Evolutionary conservation across 2,113 vertebrate genomes (phyloP), one percentile per base, ranked within the genome.

Genomic region (Pipa parva): DNA sequence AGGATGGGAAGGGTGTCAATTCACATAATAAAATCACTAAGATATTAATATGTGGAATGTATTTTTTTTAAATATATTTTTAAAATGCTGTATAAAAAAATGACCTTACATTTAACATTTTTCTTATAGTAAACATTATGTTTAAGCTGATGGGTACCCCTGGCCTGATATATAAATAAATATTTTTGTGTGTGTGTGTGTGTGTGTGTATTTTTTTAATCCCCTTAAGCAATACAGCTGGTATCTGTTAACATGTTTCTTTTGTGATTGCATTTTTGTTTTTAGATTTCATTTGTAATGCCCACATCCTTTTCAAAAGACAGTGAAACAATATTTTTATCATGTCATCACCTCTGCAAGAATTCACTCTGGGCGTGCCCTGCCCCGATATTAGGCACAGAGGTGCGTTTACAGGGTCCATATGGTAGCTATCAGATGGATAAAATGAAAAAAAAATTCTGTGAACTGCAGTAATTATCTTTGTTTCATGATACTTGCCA

Each of bases 401-500:
- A 21, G 46, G 46, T 46, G 37, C 18, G 7, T 12, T 27, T 39
- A 54, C 13, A 18, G 29, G n/a, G 22, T 27, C 20, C 63, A 55
- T 42, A 55, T 64, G 63, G 63, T 25, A 63, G 33, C 36, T 39
- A 64, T 64, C 63, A 29, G 18, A 55, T n/a, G n/a, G n/a, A n/a
- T n/a, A n/a, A n/a, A n/a, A 24, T 54, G 27, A 36, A 45, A 20
- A 15, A 54, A 57, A 55, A 55, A 49, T 39, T 36, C 52, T 49
- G 13, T 26, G 21, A 55, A 4, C 13, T 13, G 24, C 22, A 12
- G 28, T 54, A 63, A 63, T 63, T 27, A 55, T 64, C 50, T 20
- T 22, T 27, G 62, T 63, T 54, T 42, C 49, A 39, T 52, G 31
- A 52, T 50, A 49, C 60, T 39, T 28, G 50, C 21, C 51, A 39